These are phyloP conservation scores for Dryoscopus gambensis DNA, from an alignment of 2,113 vertebrate genomes.

Conservation along the genomic window DNA sequence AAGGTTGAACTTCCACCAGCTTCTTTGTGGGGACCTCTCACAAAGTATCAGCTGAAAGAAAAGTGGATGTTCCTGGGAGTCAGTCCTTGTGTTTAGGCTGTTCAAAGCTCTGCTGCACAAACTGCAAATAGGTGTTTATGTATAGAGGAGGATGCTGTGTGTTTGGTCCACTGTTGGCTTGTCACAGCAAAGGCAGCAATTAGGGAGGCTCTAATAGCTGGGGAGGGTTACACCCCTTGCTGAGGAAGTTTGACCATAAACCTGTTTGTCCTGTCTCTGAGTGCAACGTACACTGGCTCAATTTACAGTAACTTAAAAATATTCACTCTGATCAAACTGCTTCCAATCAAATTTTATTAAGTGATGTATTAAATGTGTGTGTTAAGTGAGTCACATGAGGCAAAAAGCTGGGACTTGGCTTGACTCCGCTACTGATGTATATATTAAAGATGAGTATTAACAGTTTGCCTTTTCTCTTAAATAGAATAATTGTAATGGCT, in stretches of 20 bases:
- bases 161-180: background rate
- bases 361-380: background rate
- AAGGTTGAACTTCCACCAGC: background rate
- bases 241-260: constrained; percentile 32
- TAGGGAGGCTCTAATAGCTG: constrained; percentile 26
- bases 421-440: background rate
- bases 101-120: background rate
- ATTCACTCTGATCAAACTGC: background rate
- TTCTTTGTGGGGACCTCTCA: background rate
- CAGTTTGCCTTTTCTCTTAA: background rate
- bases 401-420: background rate
- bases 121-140: background rate
- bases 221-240: background rate
- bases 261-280: constrained; percentile 34
- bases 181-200: constrained; percentile 23
- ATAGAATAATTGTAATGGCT: background rate
- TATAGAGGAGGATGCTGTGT: background rate
- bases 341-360: background rate
- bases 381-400: background rate
- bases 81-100: background rate
- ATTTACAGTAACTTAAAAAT: constrained; percentile 3
- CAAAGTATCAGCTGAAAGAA: background rate
- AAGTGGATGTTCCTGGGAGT: background rate
- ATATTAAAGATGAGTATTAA: background rate
- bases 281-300: background rate